Base-by-base conservation (phyloP, 1,140 invertebrate species). In the Pogonus chalceus region DNA sequence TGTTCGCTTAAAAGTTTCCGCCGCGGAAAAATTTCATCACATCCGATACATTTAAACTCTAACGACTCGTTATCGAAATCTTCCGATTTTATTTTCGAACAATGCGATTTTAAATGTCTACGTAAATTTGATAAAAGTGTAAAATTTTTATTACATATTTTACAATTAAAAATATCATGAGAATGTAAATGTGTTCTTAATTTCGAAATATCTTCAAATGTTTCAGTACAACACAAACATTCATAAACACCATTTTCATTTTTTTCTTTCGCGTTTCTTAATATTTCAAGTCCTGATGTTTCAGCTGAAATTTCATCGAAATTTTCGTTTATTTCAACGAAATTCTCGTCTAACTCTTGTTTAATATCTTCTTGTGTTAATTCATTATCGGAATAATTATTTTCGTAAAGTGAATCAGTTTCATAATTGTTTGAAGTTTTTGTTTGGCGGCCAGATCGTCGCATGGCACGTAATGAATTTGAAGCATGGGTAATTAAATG, bases 61-160 rank as follows among this genome's bases (percentile, higher is more conserved):
- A 7, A 7, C 26, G 26, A 31, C 26, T 31, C 26, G 14, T 31
- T 7, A 12, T 43, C 37, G 3, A 4, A 4, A 43, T 43, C 37
- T 9, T 43, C 37, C 3, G 9, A 18, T 43, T 43, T 43, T 3
- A 43, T 18, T 4, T 9, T 18, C 9, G 18, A 18, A 4, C 18
- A 9, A 49, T 49, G 47, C 16, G 22, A 22, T 21, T 18, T 4
- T 22, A 49, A 23, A 49, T 49, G 20, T 49, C 47, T 20, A 49
- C 22, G 47, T 49, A 23, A 23, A 23, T 43, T 43, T 43, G 37
- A 12, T 4, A 43, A 4, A 4, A 43, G 9, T 12, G 47, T 49
- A 49, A 49, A 49, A 4, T 23, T 23, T 49, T 23, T 49, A 10
- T 49, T 49, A 23, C 47, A 49, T 10, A 49, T 4, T 49, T 49